Base-by-base conservation (phyloP, 2,797 vertebrate genomes). In the Parauchenoglanis ngamensis region DNA sequence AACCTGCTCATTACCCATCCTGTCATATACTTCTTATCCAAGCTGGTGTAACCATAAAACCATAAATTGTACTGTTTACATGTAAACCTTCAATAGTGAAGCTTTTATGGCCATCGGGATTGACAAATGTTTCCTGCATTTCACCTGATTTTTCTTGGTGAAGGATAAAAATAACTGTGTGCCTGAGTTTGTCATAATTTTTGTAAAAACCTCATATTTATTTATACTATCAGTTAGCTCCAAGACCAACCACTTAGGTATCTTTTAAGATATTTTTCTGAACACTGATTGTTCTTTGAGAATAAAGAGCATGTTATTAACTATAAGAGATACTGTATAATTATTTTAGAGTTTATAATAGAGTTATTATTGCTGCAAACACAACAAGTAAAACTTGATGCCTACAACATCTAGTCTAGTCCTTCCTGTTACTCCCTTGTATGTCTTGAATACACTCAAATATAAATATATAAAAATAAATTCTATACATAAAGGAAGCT, bases 61-160 rank as follows among this genome's bases (percentile, higher is more conserved):
- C 93, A 65, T 91, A 96, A 96, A 95, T 94, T 95, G 94, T 89
- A 94, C 94, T 95, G 95, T 95, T 95, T 95, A 95, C 95, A 94
- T 95, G 94, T 94, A 94, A 95, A 91, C 94, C 93, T 95, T 95
- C 92, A 95, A 94, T 94, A 94, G 89, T 89, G 89, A 91, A 92
- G 91, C 91, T 89, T 91, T 92, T 89, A 83, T 89, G 92, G 93
- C 92, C 94, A 92, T 94, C 89, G 94, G 90, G 90, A 91, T 95
- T 95, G 93, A 95, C 92, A 95, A 94, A 95, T 94, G 92, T 89
- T 92, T 93, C 25, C 88, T 92, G 93, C 92, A 93, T 89, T 92
- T 92, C 91, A 89, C 90, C 90, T 92, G 77, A 94, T 92, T 94
- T 94, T 94, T 93, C 94, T 94, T 94, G 93, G 94, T 93, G 93